Evolutionary conservation across 2,113 vertebrate species (phyloP).

Genomic region (Phalacrocorax brasilianus): DNA sequence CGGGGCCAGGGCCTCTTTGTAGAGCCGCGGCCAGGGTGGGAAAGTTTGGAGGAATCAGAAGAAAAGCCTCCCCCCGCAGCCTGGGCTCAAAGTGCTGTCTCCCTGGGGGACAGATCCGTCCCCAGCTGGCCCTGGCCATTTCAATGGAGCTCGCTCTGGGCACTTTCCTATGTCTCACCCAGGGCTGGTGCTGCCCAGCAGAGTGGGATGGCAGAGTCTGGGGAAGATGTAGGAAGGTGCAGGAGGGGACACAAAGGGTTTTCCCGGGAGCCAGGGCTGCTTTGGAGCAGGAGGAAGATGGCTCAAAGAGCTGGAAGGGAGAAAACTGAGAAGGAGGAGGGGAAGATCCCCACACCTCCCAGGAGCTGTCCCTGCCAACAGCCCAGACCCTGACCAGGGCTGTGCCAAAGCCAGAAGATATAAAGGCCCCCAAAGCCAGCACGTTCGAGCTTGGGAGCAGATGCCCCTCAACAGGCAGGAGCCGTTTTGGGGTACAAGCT

Average conservation of each 20-base stretch:
- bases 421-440: rapidly evolving
- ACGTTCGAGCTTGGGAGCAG: neutral
- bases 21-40: slow-evolving; percentile 64
- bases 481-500: neutral
- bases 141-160: neutral
- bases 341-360: neutral
- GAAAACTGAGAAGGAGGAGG: neutral
- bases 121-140: neutral
- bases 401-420: rapidly evolving
- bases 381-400: neutral
- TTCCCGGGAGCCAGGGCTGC: neutral
- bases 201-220: neutral
- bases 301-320: neutral
- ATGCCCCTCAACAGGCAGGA: neutral
- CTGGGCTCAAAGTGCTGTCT: neutral
- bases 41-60: slow-evolving; percentile 53
- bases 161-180: neutral
- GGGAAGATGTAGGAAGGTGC: neutral
- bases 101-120: neutral
- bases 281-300: neutral
- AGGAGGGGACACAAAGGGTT: neutral
- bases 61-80: neutral
- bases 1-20: slow-evolving; percentile 71
- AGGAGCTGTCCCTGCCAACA: neutral
- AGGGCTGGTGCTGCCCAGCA: neutral